Evolutionary conservation across 92 coral and sea anemone genomes (phyloP).

Genomic region (Blastomussa wellsi): DNA sequence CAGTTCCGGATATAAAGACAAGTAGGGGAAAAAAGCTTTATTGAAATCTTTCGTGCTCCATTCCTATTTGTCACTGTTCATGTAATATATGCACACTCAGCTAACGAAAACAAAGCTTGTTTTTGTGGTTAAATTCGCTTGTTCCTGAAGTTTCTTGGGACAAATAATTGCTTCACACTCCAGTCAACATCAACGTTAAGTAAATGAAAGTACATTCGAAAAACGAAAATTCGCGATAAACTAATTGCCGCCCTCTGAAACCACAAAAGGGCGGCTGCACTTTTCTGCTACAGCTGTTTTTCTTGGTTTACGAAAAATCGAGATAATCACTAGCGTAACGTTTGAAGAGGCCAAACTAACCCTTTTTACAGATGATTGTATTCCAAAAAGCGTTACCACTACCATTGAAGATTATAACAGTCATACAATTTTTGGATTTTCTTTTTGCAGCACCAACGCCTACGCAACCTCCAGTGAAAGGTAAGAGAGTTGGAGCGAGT

Average conservation of each 20-base stretch:
- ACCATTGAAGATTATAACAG: not conserved
- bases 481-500: constrained; percentile 11
- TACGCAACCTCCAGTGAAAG: constrained; percentile 17
- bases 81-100: not conserved
- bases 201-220: not conserved
- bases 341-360: not conserved
- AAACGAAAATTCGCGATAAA: not conserved
- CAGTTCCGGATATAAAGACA: not conserved
- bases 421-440: not conserved
- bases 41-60: not conserved
- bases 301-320: not conserved
- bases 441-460: constrained; percentile 34
- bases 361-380: not conserved
- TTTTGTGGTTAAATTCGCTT: not conserved
- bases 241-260: not conserved
- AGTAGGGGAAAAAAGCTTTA: not conserved
- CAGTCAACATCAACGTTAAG: not conserved
- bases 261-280: not conserved
- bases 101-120: not conserved
- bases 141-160: constrained; percentile 23
- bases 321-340: not conserved
- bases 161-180: not conserved
- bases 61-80: not conserved
- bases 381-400: not conserved
- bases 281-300: not conserved